phyloP scores from a whole-genome alignment of 1,140 invertebrate genomes.

The Macrosteles quadrilineatus region DNA sequence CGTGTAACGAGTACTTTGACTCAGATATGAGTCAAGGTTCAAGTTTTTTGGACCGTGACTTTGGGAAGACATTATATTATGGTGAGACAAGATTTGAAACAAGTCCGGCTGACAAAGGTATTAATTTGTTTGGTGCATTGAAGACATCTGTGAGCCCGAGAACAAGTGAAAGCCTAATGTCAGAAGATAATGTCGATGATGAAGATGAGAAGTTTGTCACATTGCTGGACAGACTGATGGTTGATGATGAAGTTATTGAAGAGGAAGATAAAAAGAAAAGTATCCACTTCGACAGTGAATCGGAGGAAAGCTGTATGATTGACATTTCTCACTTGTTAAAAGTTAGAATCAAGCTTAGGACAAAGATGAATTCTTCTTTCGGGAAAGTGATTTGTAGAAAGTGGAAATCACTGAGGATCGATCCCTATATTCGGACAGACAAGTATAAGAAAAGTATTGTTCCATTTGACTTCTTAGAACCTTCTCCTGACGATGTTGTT shows the following conservation, averaged over 20 bases:
- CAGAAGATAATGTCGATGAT: not conserved
- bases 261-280: not conserved
- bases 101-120: not conserved
- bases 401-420: slow-evolving; percentile 45
- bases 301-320: slow-evolving; percentile 3
- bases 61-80: no score
- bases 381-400: slow-evolving; percentile 55
- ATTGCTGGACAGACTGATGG: not conserved
- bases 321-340: slow-evolving; percentile 8
- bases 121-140: slow-evolving; percentile 9
- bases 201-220: not conserved
- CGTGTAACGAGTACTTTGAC: no score
- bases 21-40: no score
- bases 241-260: not conserved
- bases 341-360: slow-evolving; percentile 15
- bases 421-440: slow-evolving; percentile 34
- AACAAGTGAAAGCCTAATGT: not conserved
- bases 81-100: no score
- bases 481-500: slow-evolving; percentile 61
- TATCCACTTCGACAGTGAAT: not conserved
- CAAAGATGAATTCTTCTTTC: slow-evolving; percentile 50
- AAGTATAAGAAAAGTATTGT: slow-evolving; percentile 38
- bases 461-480: slow-evolving; percentile 59
- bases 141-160: not conserved
- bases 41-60: no score